A percentile compares a stretch with the other conserved stretches of the same genome.
These are phyloP conservation scores for Manis pentadactyla DNA, from an alignment of 2,797 vertebrate genomes.

Conservation along the genomic window DNA sequence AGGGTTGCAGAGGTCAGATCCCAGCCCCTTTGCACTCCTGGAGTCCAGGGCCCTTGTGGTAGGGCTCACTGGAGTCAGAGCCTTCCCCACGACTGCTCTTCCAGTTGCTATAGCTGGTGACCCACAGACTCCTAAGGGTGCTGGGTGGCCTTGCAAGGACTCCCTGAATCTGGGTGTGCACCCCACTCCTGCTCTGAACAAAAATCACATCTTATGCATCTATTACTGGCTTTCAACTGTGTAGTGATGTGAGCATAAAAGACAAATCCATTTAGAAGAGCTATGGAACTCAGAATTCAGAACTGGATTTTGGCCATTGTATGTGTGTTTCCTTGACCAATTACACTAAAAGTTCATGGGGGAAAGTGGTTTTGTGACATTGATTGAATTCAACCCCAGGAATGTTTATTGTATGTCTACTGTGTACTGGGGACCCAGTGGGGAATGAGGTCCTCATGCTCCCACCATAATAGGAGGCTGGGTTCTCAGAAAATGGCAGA, in stretches of 20 bases:
- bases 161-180: neutral
- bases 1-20: neutral
- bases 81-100: neutral
- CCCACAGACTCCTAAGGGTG: neutral
- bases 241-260: neutral
- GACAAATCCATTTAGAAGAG: neutral
- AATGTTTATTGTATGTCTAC: neutral
- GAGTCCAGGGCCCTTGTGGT: neutral
- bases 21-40: neutral
- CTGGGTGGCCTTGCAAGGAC: neutral
- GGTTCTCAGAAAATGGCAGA: constrained; percentile 4
- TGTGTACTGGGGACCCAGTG: neutral
- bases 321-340: neutral
- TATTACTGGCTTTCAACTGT: neutral
- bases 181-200: neutral
- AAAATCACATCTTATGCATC: neutral
- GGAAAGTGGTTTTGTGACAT: neutral
- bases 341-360: neutral
- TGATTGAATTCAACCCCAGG: neutral
- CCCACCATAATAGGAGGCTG: neutral
- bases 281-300: neutral
- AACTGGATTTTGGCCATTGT: neutral
- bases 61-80: neutral
- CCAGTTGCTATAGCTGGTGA: neutral
- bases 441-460: neutral